These are phyloP conservation scores for Cervus canadensis DNA, from an alignment of 2,113 vertebrate genomes.

Conservation along the genomic window DNA sequence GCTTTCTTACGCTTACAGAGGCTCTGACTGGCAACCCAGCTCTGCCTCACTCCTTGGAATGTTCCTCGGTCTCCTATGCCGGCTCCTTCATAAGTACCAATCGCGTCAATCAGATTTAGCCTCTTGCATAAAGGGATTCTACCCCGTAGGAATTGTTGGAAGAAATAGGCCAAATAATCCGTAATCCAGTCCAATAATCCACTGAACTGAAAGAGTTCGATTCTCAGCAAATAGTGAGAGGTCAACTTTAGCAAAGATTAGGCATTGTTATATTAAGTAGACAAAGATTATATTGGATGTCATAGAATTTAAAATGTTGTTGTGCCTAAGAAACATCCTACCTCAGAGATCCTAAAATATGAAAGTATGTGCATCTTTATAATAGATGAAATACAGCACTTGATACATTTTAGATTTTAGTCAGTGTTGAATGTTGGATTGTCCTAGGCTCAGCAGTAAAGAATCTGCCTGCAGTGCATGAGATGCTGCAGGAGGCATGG, in stretches of 20 bases:
- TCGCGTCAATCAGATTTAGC: neutral
- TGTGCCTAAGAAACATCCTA: neutral
- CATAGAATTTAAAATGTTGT: neutral
- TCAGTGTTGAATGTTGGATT: neutral
- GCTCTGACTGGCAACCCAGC: neutral
- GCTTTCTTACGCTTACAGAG: neutral
- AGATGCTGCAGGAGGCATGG: neutral
- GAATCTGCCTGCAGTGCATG: neutral
- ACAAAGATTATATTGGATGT: neutral
- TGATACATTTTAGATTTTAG: neutral
- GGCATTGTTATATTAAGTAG: neutral
- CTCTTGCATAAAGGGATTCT: neutral
- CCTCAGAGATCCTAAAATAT: neutral
- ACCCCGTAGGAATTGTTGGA: neutral
- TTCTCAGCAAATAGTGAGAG: neutral
- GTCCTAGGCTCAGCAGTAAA: neutral
- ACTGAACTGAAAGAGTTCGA: neutral
- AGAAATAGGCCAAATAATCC: neutral
- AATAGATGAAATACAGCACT: neutral
- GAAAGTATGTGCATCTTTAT: neutral
- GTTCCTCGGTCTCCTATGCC: neutral
- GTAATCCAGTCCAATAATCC: neutral
- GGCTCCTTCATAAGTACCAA: neutral
- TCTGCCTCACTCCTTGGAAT: neutral
- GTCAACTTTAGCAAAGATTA: neutral